Evolutionary conservation across 2,888 invertebrate genomes (phyloP), one percentile per base, ranked within the genome.

Genomic region (Cephus sareptanus): DNA sequence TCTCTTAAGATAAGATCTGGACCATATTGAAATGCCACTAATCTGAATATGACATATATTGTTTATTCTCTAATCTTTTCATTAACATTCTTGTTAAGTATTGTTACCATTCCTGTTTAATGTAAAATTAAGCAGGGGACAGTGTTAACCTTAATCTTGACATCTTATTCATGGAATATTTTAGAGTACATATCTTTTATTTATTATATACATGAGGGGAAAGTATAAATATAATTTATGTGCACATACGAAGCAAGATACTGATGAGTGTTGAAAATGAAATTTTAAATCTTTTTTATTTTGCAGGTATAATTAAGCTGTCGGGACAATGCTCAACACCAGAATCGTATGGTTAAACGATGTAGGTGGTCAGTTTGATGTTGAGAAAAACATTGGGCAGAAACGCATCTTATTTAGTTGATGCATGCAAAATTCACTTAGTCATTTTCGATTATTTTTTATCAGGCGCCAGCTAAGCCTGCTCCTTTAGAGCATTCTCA

Each of bases 401-500:
- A 74, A 81, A 76, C 86, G 85, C 81, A 82, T 86, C 77, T 79
- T 84, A 80, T 86, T 84, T 80, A 90, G 89, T 89, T 90, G 90
- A 90, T 90, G 89, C 86, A 84, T 75, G 85, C 80, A 76, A 77
- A 73, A 77, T 77, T 69, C 56, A 34, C n/a, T 34, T 77, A 74
- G 76, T 78, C 79, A 77, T 84, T 84, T 78, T 81, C 78, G 73
- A 80, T 84, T 83, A 77, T 40, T 81, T 85, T 83, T 83, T 12
- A 30, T 30, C 31, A 71, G 31, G 71, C 71, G 83, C 81, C 84
- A 80, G 81, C 84, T 83, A 83, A 78, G 77, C 79, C 81, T 81
- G 82, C 83, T 85, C 82, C 81, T 81, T 75, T 34, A 34, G 84
- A 85, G 83, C 85, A 81, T 85, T 85, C 80, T 84, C 82, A 79